Evolutionary conservation across 2,888 invertebrate species (phyloP).

Genomic region (Gymnosoma rotundatum): DNA sequence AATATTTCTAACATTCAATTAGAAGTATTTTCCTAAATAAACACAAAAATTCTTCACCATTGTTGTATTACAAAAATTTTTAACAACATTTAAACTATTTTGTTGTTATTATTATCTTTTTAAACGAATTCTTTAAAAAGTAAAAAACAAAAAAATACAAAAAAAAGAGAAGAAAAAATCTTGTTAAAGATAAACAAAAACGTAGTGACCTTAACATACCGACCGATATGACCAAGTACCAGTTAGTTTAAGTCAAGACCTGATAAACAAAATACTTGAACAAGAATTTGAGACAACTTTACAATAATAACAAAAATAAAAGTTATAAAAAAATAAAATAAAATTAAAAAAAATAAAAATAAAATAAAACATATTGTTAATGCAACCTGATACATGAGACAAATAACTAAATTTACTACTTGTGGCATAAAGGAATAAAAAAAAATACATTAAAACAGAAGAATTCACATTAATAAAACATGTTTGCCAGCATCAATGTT

Average conservation of each 20-base stretch:
- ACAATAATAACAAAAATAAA: conserved; percentile 27
- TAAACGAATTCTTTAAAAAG: neutral
- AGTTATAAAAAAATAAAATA: conserved; percentile 10
- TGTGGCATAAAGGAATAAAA: conserved; percentile 39
- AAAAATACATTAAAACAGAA: conserved; percentile 7
- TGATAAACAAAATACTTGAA: conserved; percentile 48
- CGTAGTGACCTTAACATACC: conserved; percentile 69
- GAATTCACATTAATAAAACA: conserved; percentile 40
- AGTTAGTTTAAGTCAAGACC: conserved; percentile 23
- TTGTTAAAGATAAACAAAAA: conserved; percentile 10
- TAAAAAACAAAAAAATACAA: conserved; percentile 13
- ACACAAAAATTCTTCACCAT: too few species aligned
- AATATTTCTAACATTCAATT: too few species aligned
- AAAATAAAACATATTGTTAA: conserved; percentile 31
- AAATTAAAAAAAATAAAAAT: conserved; percentile 19
- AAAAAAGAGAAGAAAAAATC: neutral
- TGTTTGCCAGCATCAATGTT: conserved; percentile 22
- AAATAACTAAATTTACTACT: conserved; percentile 65
- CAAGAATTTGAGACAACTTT: conserved; percentile 54
- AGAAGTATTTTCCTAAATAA: too few species aligned
- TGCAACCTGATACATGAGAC: conserved; percentile 68
- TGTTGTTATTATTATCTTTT: neutral
- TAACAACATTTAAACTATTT: conserved; percentile 33
- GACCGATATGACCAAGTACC: conserved; percentile 61
- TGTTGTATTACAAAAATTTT: conserved; percentile 1